Evolutionary conservation across 2,797 vertebrate species (phyloP).

Genomic region (Echeneis naucrates): DNA sequence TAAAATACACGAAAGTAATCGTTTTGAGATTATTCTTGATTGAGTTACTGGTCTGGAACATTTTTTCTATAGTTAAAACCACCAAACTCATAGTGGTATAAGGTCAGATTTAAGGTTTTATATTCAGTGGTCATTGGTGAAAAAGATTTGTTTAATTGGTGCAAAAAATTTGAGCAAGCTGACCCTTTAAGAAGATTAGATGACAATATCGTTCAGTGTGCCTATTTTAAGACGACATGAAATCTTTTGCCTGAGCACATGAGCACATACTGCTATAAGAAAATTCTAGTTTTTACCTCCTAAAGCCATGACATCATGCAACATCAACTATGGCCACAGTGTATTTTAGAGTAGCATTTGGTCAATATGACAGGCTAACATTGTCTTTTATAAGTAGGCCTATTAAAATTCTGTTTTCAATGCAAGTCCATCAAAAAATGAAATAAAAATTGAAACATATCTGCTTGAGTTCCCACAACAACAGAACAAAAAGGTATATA

Average conservation of each 20-base stretch:
- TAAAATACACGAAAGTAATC: not conserved
- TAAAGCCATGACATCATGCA: not conserved
- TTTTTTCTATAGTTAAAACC: conserved; percentile 2
- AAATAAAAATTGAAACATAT: not conserved
- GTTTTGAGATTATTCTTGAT: conserved; percentile 2
- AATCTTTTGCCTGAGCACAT: conserved; percentile 12
- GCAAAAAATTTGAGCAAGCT: conserved; percentile 41
- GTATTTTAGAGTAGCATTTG: not conserved
- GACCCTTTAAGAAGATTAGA: conserved; percentile 67
- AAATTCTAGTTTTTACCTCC: not conserved
- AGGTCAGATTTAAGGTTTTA: conserved; percentile 10
- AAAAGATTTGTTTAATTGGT: conserved; percentile 13
- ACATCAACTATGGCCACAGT: not conserved
- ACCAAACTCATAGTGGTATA: not conserved
- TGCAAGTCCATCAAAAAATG: not conserved
- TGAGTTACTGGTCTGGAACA: conserved; percentile 7
- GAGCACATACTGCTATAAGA: not conserved
- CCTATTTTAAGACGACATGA: conserved; percentile 36
- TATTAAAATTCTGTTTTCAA: not conserved
- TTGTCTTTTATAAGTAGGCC: conserved; percentile 20
- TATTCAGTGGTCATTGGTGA: not conserved
- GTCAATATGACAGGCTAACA: not conserved
- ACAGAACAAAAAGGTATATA: conserved; percentile 41
- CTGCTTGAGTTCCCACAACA: conserved; percentile 40
- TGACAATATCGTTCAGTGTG: conserved; percentile 43